Conservation (phyloP, 2,797 vertebrate genomes). For the Enteromius paludinosus region DNA sequence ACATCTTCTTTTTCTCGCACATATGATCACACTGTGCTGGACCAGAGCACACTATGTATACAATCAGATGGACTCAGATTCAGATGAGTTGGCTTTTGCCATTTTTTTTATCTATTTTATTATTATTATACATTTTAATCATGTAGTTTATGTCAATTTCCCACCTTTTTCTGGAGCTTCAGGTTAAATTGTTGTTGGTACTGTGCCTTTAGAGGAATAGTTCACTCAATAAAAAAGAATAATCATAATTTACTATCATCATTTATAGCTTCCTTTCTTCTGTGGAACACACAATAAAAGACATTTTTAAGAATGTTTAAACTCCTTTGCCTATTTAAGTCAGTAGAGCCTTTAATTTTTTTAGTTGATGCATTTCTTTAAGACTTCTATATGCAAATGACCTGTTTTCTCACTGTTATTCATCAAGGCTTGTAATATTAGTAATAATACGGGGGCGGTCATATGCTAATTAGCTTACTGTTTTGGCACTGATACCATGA, state of each 20-base stretch:
- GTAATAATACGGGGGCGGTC: neutral
- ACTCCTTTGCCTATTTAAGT: neutral
- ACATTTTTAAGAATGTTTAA: neutral
- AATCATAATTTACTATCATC: neutral
- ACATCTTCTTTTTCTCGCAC: neutral
- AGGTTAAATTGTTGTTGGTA: neutral
- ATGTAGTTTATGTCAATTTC: neutral
- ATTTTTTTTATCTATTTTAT: too few relatives aligned
- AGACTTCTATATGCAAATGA: neutral
- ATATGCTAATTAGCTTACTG: neutral
- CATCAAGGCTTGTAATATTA: neutral
- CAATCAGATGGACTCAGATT: too few relatives aligned
- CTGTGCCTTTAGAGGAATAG: neutral
- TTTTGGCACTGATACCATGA: neutral
- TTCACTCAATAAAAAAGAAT: neutral
- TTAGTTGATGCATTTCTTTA: neutral
- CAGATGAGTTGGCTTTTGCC: too few relatives aligned
- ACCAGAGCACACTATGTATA: neutral
- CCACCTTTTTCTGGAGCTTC: neutral
- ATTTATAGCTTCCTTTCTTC: neutral
- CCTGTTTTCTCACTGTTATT: neutral
- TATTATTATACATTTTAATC: too few relatives aligned
- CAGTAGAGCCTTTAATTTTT: neutral
- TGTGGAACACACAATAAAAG: neutral
- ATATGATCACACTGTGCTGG: neutral